Percentiles rank a stretch among this genome's conserved stretches.
phyloP scores from a whole-genome alignment of 2,888 invertebrate genomes.

The Spilarctia lutea region DNA sequence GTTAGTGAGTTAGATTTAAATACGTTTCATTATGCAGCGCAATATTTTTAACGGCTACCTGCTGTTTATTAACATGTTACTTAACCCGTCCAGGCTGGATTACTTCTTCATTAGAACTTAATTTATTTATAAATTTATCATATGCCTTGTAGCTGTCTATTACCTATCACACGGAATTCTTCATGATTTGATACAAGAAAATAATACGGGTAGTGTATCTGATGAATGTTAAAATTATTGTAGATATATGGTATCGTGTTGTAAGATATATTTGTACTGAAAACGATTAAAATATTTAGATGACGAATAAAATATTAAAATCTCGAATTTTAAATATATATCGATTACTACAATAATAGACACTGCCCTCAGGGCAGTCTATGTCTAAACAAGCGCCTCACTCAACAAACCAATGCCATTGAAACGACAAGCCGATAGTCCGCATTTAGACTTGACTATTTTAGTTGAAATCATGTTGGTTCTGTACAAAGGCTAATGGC shows the following conservation, averaged over 20 bases:
- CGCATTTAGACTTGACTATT: slow-evolving; percentile 50
- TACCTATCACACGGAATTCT: not conserved
- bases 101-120: not conserved
- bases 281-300: not conserved
- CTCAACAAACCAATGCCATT: slow-evolving; percentile 44
- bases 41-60: not conserved
- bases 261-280: not conserved
- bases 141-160: not conserved
- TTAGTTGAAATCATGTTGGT: slow-evolving; percentile 35
- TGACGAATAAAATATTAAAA: not conserved
- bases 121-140: not conserved
- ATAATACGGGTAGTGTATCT: not conserved
- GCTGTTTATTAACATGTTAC: not conserved
- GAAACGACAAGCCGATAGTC: slow-evolving; percentile 43
- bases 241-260: not conserved
- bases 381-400: slow-evolving; percentile 39
- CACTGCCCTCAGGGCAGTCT: slow-evolving; percentile 21
- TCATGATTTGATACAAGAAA: not conserved
- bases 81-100: not conserved
- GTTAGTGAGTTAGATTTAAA: not conserved
- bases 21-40: not conserved
- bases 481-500: slow-evolving; percentile 42
- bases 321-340: slow-evolving; percentile 13
- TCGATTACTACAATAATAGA: slow-evolving; percentile 24
- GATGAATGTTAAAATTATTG: not conserved